Evolutionary conservation across 2,888 invertebrate genomes (phyloP), one percentile per base, ranked within the genome.

Genomic region (Darwinula stevensoni): DNA sequence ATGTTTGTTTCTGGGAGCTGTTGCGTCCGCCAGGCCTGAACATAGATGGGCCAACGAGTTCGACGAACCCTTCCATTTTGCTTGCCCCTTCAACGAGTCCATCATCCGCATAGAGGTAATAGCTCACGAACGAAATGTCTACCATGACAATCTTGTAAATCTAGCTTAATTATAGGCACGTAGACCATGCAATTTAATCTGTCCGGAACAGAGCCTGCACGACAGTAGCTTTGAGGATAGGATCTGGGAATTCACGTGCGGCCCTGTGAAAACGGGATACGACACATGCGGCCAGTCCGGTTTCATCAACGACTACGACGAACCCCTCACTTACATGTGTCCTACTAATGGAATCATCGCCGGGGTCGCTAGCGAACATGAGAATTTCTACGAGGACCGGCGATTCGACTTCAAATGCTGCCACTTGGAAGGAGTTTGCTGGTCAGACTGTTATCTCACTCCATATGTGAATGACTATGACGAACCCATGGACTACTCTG

Each of bases 401-500:
- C n/a, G n/a, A n/a, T n/a, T n/a, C n/a, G n/a, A n/a, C n/a, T n/a
- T n/a, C n/a, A n/a, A n/a, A n/a, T n/a, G n/a, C n/a, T n/a, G n/a
- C n/a, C n/a, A n/a, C n/a, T n/a, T n/a, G n/a, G n/a, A n/a, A n/a
- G n/a, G n/a, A n/a, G n/a, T n/a, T 22, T 22, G 22, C 22, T 9
- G 9, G n/a, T 9, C 22, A 22, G n/a, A 22, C n/a, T 22, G 22
- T n/a, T 22, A 22, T n/a, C n/a, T 22, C 22, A 22, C 22, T n/a
- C 22, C 22, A 6, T 6, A 22, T 9, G 22, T 22, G 22, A 22
- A 22, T 22, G 22, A 22, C 22, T 22, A 22, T n/a, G 22, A 22
- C n/a, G 22, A n/a, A 22, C 22, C 22, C 22, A 22, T 22, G 22
- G 22, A 22, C n/a, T 22, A 22, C 22, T 9, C 22, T 22, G 22